Evolutionary conservation across 2,113 vertebrate genomes (phyloP), one percentile per base, ranked within the genome.

Genomic region (Phycodurus eques): DNA sequence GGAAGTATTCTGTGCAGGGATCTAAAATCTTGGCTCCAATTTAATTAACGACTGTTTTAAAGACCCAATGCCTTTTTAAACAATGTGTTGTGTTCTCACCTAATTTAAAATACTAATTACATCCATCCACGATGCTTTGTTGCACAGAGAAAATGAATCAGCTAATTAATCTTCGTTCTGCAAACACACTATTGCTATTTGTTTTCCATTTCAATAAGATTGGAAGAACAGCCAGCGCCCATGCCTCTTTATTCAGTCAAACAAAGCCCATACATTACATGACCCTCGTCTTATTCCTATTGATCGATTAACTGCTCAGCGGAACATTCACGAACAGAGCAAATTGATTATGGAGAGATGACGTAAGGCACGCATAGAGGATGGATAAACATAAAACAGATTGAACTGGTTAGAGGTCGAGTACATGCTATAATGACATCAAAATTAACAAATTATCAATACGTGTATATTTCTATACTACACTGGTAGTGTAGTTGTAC

Each of bases 301-400:
- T 89, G 87, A 92, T 90, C 80, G 76, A 93, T 91, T 90, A 88
- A 85, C 86, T 86, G 84, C 86, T 86, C 81, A 80, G 85, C 80
- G 85, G 83, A 90, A 90, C 80, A 87, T 86, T 88, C 77, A 72
- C 62, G 78, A 76, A 73, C 69, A 4, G 78, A 33, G 65, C 88
- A 82, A 65, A 92, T 93, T 89, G 81, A 92, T 92, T 87, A 91
- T 78, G 73, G 72, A 68, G 75, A 68, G 70, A 76, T 81, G 76
- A 86, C 68, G 85, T 83, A 82, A 75, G 80, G 82, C 73, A 62
- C 76, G 81, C 78, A 10, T 3, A 51, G 49, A 14, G 15, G 49
- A 19, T 51, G 49, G 15, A 9, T 10, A 74, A 69, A 72, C 76
- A 75, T 88, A 87, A 87, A 80, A 87, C 80, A 87, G 84, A 90